Evolutionary conservation across 37 sponge, comb jelly and placozoan genomes (phyloP).

Genomic region (Theonella swinhoei): DNA sequence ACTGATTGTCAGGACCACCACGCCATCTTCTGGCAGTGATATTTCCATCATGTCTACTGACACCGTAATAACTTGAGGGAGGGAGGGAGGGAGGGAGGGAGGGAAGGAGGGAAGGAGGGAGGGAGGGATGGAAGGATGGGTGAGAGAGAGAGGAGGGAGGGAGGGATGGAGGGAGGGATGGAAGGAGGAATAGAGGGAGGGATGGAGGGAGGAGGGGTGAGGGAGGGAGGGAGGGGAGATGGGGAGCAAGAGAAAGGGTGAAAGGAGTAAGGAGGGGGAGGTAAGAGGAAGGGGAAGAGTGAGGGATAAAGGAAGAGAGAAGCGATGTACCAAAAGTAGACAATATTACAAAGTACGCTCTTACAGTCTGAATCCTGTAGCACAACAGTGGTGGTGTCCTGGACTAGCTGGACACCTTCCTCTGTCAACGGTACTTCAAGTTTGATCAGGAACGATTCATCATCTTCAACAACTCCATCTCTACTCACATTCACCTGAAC

Average conservation of each 20-base stretch:
- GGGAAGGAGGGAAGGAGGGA: background rate
- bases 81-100: background rate
- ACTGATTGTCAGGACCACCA: too few relatives aligned
- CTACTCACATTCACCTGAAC: background rate
- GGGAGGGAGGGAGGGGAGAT: background rate
- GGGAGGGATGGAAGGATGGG: background rate
- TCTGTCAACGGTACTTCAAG: too few relatives aligned
- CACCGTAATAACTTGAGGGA: background rate
- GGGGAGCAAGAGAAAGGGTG: background rate
- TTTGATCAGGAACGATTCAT: too few relatives aligned
- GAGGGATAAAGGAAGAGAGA: background rate
- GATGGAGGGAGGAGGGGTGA: background rate
- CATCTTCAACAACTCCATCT: background rate
- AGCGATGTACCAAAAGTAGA: too few relatives aligned
- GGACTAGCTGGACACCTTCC: too few relatives aligned
- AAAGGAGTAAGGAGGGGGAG: background rate
- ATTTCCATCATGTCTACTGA: background rate
- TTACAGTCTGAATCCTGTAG: background rate
- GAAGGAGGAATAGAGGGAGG: background rate
- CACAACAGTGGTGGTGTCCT: too few relatives aligned
- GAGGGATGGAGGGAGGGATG: background rate
- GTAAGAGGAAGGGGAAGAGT: background rate
- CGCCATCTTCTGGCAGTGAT: background rate
- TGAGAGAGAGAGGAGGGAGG: background rate
- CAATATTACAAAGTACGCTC: too few relatives aligned